Conservation (phyloP, 1,140 invertebrate genomes). For the Globodera ellingtonae region DNA sequence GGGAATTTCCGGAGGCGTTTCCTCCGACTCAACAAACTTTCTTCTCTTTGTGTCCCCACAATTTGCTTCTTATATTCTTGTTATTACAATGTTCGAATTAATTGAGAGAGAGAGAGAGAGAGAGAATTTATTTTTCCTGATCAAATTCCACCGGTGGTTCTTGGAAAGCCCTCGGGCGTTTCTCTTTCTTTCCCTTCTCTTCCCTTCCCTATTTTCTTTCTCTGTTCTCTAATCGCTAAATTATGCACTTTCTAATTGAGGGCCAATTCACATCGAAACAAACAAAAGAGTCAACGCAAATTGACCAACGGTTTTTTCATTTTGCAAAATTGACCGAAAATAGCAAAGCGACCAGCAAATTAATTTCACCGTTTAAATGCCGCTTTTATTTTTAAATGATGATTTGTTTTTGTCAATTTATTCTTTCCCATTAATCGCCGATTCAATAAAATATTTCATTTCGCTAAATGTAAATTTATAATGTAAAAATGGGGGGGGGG, state of each 20-base stretch:
- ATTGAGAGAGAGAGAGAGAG: no score
- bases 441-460: not conserved
- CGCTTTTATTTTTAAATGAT: not conserved
- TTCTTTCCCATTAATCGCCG: not conserved
- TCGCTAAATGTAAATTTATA: not conserved
- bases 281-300: not conserved
- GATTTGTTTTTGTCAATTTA: not conserved
- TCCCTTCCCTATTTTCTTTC: not conserved
- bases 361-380: not conserved
- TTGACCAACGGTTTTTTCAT: not conserved
- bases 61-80: no score
- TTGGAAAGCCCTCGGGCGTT: no score
- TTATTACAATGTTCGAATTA: no score
- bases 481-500: no score
- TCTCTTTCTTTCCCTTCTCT: not conserved
- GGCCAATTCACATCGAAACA: not conserved
- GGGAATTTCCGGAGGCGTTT: no score
- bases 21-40: not conserved
- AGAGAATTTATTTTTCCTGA: no score
- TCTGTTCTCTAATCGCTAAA: not conserved
- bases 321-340: not conserved
- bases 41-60: not conserved
- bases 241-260: not conserved
- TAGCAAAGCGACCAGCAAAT: not conserved
- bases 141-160: no score